Percentiles rank a stretch among this genome's conserved stretches.
phyloP scores from a whole-genome alignment of 2,888 invertebrate species.

The Merodon equestris region DNA sequence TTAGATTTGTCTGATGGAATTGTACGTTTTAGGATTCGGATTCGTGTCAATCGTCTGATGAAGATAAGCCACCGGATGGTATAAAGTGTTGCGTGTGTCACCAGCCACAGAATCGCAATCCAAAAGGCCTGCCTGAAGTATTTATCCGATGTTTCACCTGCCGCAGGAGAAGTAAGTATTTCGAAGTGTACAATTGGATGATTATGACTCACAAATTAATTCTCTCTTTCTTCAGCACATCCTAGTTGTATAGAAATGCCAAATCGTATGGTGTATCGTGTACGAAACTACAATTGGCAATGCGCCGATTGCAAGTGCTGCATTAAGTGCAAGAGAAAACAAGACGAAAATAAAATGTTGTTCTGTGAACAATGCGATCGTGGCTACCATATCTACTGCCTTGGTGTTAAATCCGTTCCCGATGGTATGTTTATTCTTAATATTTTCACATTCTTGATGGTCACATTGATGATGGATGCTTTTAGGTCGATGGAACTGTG shows the following conservation, averaged over 20 bases:
- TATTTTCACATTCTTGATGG: neutral
- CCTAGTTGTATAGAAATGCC: constrained; percentile 92
- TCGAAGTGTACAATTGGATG: too few relatives aligned
- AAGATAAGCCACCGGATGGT: constrained; percentile 74
- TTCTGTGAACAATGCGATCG: constrained; percentile 97
- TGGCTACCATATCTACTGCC: constrained; percentile 96
- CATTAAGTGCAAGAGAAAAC: constrained; percentile 88
- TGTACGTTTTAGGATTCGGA: constrained; percentile 68
- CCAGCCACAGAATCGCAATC: constrained; percentile 81
- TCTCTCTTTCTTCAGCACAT: constrained; percentile 83
- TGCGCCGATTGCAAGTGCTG: constrained; percentile 96
- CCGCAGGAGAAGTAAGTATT: constrained; percentile 80
- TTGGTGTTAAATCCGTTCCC: constrained; percentile 89
- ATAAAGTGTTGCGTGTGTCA: constrained; percentile 82
- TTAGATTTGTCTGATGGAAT: too few relatives aligned
- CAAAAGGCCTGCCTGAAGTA: constrained; percentile 81
- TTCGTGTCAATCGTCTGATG: constrained; percentile 69
- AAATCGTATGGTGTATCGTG: constrained; percentile 89
- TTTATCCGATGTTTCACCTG: constrained; percentile 83
- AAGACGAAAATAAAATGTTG: constrained; percentile 94
- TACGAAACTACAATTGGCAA: constrained; percentile 94
- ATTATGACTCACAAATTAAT: neutral
- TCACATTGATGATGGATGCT: neutral
- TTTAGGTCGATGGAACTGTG: constrained; percentile 91
- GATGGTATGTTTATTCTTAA: constrained; percentile 81